These are phyloP conservation scores for Elymnias hypermnestra DNA, from an alignment of 1,140 invertebrate species.

Conservation along the genomic window DNA sequence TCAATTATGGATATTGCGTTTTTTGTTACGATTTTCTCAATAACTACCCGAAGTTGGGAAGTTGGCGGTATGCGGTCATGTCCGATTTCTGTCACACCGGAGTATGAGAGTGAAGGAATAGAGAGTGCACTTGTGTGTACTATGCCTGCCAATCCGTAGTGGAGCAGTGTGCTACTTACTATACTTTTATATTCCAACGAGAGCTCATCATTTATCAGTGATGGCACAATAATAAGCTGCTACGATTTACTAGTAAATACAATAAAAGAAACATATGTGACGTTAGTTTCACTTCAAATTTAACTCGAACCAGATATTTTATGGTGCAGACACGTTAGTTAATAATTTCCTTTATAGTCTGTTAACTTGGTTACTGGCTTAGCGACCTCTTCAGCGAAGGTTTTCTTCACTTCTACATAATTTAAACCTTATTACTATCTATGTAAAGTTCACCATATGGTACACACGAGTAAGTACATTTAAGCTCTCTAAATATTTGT, in stretches of 20 bases:
- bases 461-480: slow-evolving; percentile 11
- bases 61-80: too few relatives aligned
- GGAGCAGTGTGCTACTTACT: too few relatives aligned
- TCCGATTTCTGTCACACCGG: too few relatives aligned
- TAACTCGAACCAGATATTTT: slow-evolving; percentile 34
- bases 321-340: slow-evolving; percentile 32
- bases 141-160: too few relatives aligned
- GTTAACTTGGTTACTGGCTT: slow-evolving; percentile 34
- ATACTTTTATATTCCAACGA: too few relatives aligned
- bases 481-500: slow-evolving; percentile 28
- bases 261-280: not conserved
- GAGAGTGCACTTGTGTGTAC: too few relatives aligned
- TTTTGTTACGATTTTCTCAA: too few relatives aligned
- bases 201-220: too few relatives aligned
- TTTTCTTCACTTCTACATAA: slow-evolving; percentile 2
- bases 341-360: slow-evolving; percentile 42
- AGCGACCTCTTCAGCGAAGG: slow-evolving; percentile 22
- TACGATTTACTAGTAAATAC: too few relatives aligned
- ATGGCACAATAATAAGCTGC: not conserved
- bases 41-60: too few relatives aligned
- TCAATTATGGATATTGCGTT: too few relatives aligned
- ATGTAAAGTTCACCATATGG: slow-evolving; percentile 6
- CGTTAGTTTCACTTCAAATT: slow-evolving; percentile 12
- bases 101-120: too few relatives aligned
- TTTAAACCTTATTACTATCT: slow-evolving; percentile 16